A percentile compares a stretch with the other conserved stretches of the same genome.
Conservation (phyloP, 2,797 vertebrate species). For the Coccyzus lansbergi region DNA sequence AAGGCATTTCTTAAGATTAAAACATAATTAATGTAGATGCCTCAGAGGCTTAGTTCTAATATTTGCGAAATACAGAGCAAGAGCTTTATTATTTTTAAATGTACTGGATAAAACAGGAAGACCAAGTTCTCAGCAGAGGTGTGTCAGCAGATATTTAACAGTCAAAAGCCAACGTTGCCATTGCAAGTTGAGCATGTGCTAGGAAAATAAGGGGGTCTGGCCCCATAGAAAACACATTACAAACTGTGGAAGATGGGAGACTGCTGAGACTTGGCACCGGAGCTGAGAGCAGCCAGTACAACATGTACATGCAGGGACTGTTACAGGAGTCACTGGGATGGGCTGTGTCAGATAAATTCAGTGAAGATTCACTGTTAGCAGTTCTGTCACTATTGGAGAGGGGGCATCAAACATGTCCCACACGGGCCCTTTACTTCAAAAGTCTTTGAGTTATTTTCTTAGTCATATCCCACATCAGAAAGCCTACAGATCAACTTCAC, state of each 20-base stretch:
- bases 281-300: not conserved
- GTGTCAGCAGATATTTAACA: not conserved
- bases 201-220: not conserved
- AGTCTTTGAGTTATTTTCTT: not conserved
- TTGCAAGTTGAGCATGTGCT: not conserved
- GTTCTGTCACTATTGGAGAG: not conserved
- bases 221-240: not conserved
- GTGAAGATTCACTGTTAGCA: not conserved
- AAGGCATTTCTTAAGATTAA: conserved; percentile 6
- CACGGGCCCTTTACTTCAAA: not conserved
- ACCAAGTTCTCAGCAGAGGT: not conserved
- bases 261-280: not conserved
- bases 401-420: not conserved
- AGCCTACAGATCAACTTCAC: not conserved
- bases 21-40: not conserved
- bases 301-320: fast-evolving
- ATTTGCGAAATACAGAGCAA: not conserved
- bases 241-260: not conserved
- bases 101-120: not conserved
- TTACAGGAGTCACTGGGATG: not conserved
- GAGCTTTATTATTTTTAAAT: not conserved
- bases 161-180: not conserved
- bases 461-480: not conserved
- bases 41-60: not conserved
- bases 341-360: not conserved